Conservation (phyloP, 2,113 vertebrate genomes). For the Silurus glanis region DNA sequence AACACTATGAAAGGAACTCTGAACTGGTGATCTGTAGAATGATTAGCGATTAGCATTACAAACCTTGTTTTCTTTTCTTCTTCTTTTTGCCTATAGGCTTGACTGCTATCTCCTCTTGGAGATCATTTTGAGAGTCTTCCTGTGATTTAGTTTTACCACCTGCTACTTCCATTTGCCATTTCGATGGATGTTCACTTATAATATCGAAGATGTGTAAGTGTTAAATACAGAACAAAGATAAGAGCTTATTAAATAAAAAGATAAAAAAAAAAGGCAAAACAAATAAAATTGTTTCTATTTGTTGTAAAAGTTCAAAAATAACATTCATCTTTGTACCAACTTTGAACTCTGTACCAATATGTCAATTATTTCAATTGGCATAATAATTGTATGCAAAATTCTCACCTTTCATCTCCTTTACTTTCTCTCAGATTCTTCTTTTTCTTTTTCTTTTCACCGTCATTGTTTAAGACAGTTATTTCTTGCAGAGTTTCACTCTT, state of each 20-base stretch:
- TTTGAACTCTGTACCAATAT: too few species aligned
- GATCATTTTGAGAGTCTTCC: slow-evolving; percentile 54
- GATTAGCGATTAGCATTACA: background rate
- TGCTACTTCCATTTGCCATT: slow-evolving; percentile 56
- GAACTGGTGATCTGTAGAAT: background rate
- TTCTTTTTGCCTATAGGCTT: slow-evolving; percentile 80
- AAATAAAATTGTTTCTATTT: too few species aligned
- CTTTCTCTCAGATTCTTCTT: slow-evolving; percentile 76
- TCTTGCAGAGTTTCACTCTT: slow-evolving; percentile 68
- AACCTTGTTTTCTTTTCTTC: slow-evolving; percentile 81
- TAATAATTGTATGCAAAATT: background rate
- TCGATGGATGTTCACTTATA: slow-evolving; percentile 48
- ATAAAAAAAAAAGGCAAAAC: background rate
- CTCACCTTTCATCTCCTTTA: slow-evolving; percentile 80
- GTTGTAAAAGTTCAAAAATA: background rate
- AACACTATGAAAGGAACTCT: background rate
- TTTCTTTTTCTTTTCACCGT: slow-evolving; percentile 81
- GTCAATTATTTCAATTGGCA: background rate
- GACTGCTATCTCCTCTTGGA: slow-evolving; percentile 53
- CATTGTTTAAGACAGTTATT: slow-evolving; percentile 70
- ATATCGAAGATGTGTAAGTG: slow-evolving; percentile 57
- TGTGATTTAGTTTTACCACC: slow-evolving; percentile 55
- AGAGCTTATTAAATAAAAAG: background rate
- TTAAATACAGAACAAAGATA: background rate
- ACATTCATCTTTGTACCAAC: background rate